Percentiles rank a stretch among this genome's conserved stretches.
Evolutionary conservation across 1,140 invertebrate genomes (phyloP).

Genomic region (Kradibia gibbosae): DNA sequence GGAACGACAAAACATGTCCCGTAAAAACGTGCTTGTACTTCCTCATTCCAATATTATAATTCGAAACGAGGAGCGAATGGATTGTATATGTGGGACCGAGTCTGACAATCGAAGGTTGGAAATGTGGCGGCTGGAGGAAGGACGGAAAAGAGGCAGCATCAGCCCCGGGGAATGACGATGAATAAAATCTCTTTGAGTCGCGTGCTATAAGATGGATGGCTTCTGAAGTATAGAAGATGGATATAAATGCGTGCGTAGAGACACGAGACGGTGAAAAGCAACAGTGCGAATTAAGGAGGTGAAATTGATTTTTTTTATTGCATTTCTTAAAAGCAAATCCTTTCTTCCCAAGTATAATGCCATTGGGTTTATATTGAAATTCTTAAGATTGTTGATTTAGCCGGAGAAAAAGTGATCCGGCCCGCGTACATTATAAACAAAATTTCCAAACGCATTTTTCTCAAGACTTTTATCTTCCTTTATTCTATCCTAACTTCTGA

Average conservation of each 20-base stretch:
- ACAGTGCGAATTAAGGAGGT: constrained; percentile 10
- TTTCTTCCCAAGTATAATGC: not conserved
- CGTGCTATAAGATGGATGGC: constrained; percentile 57
- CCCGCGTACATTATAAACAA: too few species aligned
- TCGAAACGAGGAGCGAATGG: not conserved
- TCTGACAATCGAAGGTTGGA: constrained; percentile 20
- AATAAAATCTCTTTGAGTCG: constrained; percentile 58
- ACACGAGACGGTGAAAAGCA: not conserved
- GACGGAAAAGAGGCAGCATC: not conserved
- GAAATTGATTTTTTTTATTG: not conserved
- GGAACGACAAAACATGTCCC: not conserved
- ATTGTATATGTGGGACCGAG: not conserved
- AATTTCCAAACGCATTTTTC: too few species aligned
- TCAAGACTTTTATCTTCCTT: too few species aligned
- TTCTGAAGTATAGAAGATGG: constrained; percentile 37
- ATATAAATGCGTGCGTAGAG: constrained; percentile 30
- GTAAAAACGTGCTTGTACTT: not conserved
- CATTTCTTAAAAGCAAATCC: not conserved
- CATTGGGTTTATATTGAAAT: too few species aligned
- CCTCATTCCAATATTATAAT: not conserved
- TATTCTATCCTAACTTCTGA: too few species aligned
- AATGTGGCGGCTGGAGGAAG: not conserved
- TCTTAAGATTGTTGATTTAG: too few species aligned
- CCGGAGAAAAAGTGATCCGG: too few species aligned
- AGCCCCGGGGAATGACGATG: constrained; percentile 43